Base-by-base conservation (phyloP, 30 jellyfish, hydroid and myxozoan genomes). In the Aurelia aurita complex sp. Pacific region DNA sequence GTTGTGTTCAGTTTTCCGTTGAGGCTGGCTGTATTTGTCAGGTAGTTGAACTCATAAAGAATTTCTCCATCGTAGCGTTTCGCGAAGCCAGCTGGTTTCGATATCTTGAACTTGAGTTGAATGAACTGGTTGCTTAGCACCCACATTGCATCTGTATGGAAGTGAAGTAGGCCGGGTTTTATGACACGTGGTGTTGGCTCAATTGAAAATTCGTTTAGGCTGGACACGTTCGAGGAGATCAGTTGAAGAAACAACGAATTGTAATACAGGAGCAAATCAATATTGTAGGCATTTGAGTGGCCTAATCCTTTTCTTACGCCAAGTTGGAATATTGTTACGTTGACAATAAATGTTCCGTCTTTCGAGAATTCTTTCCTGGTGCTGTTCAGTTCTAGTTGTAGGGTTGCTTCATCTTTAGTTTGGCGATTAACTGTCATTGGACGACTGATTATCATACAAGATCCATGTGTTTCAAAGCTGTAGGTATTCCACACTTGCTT, bases 211-310 rank as follows among this genome's bases (percentile, higher is more conserved):
- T 62, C 68, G 15, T 54, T 50, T 1, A 4, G 10, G 1, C 18
- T 32, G 12, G 64, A n/a, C 11, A 19, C 60, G 7, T 62, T 54
- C 33, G 65, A 15, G n/a, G 93, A 84, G 11, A 12, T 64, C 42
- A 84, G 82, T 1, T 10, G 55, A 7, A 84, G 76, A 55, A 84
- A 62, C 16, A 59, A 64, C 35, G 86, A 2, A 34, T 84, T 81
- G 70, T 34, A 84, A 50, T 84, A 84, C 76, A 84, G 59, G 15
- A 61, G 64, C 53, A 53, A 12, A 4, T 74, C 82, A 15, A 84
- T 33, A 5, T 74, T 68, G 69, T 69, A 84, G 10, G 93, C 93
- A 84, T 84, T 84, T 5, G 93, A 42, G 14, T 14, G 57, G 57
- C 57, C 57, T 46, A 46, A 6, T 46, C 8, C 57, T 9, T 7